Percentiles rank a stretch among this genome's conserved stretches.
Evolutionary conservation across 1,140 invertebrate genomes (phyloP).

Genomic region (Zaprionus africanus): DNA sequence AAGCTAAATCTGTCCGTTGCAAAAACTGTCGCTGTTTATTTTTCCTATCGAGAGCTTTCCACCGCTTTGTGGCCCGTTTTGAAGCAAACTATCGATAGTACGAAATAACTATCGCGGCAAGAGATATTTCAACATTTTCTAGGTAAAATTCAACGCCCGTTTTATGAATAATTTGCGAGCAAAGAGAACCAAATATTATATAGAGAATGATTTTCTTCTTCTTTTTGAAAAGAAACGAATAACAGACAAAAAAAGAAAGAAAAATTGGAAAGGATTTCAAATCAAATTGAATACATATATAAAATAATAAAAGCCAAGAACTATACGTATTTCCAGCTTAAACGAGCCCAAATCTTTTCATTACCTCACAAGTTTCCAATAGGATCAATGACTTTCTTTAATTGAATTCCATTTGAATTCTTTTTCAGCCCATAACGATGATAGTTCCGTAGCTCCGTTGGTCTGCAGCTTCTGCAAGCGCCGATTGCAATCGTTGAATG

Average conservation of each 20-base stretch:
- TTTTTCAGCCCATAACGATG: conserved; percentile 41
- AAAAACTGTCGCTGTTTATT: not conserved
- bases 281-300: conserved; percentile 25
- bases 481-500: conserved; percentile 73
- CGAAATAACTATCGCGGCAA: not conserved
- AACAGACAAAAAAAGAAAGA: not conserved
- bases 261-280: conserved; percentile 13
- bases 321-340: conserved; percentile 43
- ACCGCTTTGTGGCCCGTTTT: not conserved
- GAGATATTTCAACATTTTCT: not conserved
- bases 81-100: not conserved
- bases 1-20: not conserved
- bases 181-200: conserved; percentile 28
- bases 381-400: not conserved
- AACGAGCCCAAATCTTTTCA: conserved; percentile 1
- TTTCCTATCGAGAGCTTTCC: not conserved
- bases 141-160: conserved; percentile 1
- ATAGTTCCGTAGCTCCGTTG: conserved; percentile 32
- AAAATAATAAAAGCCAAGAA: conserved; percentile 40
- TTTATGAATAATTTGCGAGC: conserved; percentile 21
- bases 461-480: conserved; percentile 73
- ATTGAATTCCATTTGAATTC: not conserved
- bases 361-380: not conserved
- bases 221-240: conserved; percentile 30
- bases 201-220: conserved; percentile 14